Conservation (phyloP, 2,797 vertebrate genomes). For the Sebastes trivittatus region DNA sequence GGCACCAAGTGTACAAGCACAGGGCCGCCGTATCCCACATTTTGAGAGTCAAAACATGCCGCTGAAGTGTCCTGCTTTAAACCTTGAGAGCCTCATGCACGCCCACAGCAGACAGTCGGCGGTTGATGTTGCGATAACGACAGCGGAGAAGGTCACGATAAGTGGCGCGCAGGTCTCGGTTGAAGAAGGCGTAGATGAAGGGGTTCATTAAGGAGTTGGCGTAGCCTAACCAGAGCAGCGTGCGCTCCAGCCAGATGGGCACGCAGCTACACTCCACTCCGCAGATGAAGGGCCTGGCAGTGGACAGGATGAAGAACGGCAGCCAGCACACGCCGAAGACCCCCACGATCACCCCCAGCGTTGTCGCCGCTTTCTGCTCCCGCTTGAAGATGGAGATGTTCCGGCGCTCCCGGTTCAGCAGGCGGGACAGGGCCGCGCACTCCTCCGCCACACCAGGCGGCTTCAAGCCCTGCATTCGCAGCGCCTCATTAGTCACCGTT, state of each 20-base stretch:
- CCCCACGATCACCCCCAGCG: constrained; percentile 85
- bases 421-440: constrained; percentile 80
- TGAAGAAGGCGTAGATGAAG: constrained; percentile 88
- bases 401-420: constrained; percentile 80
- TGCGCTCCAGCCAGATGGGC: constrained; percentile 86
- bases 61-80: constrained; percentile 34
- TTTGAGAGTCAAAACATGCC: neutral
- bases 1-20: constrained; percentile 31
- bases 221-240: constrained; percentile 85
- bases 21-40: neutral
- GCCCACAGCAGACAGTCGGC: constrained; percentile 84
- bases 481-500: constrained; percentile 76
- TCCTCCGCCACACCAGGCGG: constrained; percentile 80
- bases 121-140: constrained; percentile 87
- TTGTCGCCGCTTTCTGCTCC: constrained; percentile 87
- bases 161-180: constrained; percentile 85
- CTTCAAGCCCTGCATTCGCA: constrained; percentile 85
- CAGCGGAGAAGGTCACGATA: constrained; percentile 86
- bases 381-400: constrained; percentile 88
- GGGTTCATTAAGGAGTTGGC: constrained; percentile 88
- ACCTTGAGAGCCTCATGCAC: constrained; percentile 85
- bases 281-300: constrained; percentile 86
- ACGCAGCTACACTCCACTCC: constrained; percentile 86
- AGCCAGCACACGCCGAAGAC: constrained; percentile 85
- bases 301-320: constrained; percentile 86